phyloP scores from a whole-genome alignment of 2,888 invertebrate genomes.

The Oasisia sp. region DNA sequence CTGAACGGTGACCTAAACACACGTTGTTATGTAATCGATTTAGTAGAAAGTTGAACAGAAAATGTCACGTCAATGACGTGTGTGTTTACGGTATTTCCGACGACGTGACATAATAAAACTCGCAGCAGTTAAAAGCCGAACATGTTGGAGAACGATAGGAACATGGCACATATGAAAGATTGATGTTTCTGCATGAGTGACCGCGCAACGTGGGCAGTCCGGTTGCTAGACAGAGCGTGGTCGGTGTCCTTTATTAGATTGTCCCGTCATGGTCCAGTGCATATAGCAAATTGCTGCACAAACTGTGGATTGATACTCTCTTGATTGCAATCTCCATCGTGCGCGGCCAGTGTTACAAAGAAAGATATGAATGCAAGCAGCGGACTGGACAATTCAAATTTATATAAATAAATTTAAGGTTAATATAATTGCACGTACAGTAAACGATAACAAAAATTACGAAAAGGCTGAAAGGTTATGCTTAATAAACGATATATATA shows the following conservation, averaged over 20 bases:
- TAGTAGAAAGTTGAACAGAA: not conserved
- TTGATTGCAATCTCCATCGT: not conserved
- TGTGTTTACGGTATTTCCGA: not conserved
- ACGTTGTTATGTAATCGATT: not conserved
- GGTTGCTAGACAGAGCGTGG: not conserved
- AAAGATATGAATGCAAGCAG: too few species aligned
- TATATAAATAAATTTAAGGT: too few species aligned
- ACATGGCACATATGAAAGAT: not conserved
- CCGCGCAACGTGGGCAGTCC: not conserved
- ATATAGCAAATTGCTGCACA: not conserved
- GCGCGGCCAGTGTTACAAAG: not conserved
- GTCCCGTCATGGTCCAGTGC: not conserved
- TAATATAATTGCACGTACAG: too few species aligned
- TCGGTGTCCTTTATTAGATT: not conserved
- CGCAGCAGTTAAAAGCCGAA: not conserved
- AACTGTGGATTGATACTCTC: not conserved
- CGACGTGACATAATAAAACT: not conserved
- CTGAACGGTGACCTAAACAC: too few species aligned
- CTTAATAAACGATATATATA: too few species aligned
- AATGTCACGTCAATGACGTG: not conserved
- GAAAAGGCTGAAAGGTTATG: too few species aligned
- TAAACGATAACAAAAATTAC: too few species aligned
- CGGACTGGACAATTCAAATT: too few species aligned
- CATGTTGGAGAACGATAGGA: not conserved
- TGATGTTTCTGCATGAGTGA: slow-evolving; percentile 6